Percentiles rank a stretch among this genome's conserved stretches.
Conservation (phyloP, 2,113 vertebrate species). For the Anoura caudifer region DNA sequence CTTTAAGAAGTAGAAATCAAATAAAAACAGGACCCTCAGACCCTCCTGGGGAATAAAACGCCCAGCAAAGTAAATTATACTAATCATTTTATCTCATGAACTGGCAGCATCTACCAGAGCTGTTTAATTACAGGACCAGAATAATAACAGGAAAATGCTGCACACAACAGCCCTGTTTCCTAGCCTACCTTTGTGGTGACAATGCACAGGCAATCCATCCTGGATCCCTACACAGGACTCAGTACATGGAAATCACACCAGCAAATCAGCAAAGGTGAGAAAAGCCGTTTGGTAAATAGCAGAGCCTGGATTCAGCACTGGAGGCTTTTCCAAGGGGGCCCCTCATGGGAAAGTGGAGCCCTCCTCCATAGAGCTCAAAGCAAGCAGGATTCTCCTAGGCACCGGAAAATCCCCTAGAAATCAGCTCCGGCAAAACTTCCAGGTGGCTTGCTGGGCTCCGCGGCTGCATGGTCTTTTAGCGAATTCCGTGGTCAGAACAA, state of each 20-base stretch:
- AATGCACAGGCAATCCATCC: conserved; percentile 98
- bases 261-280: conserved; percentile 83
- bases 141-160: conserved; percentile 79
- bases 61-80: conserved; percentile 73
- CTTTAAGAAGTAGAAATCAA: conserved; percentile 77
- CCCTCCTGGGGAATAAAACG: conserved; percentile 71
- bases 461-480: conserved; percentile 78
- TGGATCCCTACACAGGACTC: conserved; percentile 84
- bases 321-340: conserved; percentile 82
- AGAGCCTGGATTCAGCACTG: conserved; percentile 83
- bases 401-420: conserved; percentile 84
- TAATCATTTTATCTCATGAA: conserved; percentile 76
- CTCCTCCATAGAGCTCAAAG: conserved; percentile 87
- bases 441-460: conserved; percentile 77
- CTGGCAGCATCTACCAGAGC: conserved; percentile 73
- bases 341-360: conserved; percentile 83
- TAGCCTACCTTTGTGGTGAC: conserved; percentile 98
- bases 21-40: conserved; percentile 66
- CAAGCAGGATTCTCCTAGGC: conserved; percentile 85
- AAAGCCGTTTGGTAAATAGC: conserved; percentile 78
- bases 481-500: conserved; percentile 76
- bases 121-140: conserved; percentile 77
- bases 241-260: conserved; percentile 85
- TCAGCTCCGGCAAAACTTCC: conserved; percentile 84
- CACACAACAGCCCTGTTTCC: conserved; percentile 76